Evolutionary conservation across 30 jellyfish, hydroid and myxozoan species (phyloP).

Genomic region (Pseudorhiza aurosa): DNA sequence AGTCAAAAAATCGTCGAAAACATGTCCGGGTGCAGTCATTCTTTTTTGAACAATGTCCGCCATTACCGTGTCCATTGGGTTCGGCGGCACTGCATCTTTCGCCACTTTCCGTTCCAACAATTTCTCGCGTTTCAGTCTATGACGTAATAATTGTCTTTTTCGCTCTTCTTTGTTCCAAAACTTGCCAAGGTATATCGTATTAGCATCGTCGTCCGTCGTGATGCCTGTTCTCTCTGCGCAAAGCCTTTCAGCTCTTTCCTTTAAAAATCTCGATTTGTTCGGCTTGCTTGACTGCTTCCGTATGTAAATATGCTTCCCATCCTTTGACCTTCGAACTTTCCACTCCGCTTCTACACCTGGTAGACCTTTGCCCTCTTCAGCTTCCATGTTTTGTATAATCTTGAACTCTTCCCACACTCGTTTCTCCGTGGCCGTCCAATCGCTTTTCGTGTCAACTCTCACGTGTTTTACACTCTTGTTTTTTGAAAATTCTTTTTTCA

Average conservation of each 20-base stretch:
- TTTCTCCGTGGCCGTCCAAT: slow-evolving; percentile 90
- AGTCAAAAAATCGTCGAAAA: slow-evolving; percentile 85
- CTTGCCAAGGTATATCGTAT: slow-evolving; percentile 87
- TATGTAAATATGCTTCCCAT: slow-evolving; percentile 94
- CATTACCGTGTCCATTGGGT: slow-evolving; percentile 79
- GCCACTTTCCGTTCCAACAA: slow-evolving; percentile 78
- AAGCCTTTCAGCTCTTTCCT: slow-evolving; percentile 90
- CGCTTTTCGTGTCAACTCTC: slow-evolving; percentile 87
- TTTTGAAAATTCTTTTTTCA: slow-evolving; percentile 53
- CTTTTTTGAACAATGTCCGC: slow-evolving; percentile 89
- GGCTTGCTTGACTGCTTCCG: slow-evolving; percentile 79
- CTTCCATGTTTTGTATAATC: slow-evolving; percentile 91
- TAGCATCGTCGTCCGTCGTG: slow-evolving; percentile 96
- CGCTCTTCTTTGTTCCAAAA: slow-evolving; percentile 96
- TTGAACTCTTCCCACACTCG: slow-evolving; percentile 98
- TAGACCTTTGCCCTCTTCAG: slow-evolving; percentile 74
- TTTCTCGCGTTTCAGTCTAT: slow-evolving; percentile 78
- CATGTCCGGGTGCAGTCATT: slow-evolving; percentile 89
- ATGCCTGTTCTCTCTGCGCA: slow-evolving; percentile 89
- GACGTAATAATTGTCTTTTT: slow-evolving; percentile 80
- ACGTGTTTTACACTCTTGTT: slow-evolving; percentile 79
- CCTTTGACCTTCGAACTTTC: slow-evolving; percentile 97
- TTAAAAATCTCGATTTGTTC: slow-evolving; percentile 66
- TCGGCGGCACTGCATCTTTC: slow-evolving; percentile 58
- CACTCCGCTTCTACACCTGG: slow-evolving; percentile 88